Base-by-base conservation (phyloP, 2,888 invertebrate genomes). In the Scrobipalpa costella region DNA sequence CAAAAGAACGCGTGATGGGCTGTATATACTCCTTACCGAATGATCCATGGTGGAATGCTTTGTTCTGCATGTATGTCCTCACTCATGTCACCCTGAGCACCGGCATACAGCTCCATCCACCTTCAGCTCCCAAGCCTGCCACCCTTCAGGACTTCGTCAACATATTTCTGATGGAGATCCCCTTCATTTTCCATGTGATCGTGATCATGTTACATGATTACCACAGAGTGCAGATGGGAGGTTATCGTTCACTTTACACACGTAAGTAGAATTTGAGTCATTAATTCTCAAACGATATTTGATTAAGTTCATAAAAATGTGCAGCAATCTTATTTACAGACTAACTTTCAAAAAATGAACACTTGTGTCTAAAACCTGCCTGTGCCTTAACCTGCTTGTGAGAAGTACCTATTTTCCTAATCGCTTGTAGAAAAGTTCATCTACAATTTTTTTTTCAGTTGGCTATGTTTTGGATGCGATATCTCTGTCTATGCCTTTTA, bases 401-500 rank as follows among this genome's bases (percentile, higher is more conserved):
- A n/a, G n/a, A n/a, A n/a, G n/a, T n/a, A n/a, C n/a, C n/a, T n/a
- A n/a, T n/a, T n/a, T n/a, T n/a, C n/a, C n/a, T n/a, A n/a, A n/a
- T n/a, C n/a, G n/a, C n/a, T n/a, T n/a, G n/a, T n/a, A n/a, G n/a
- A n/a, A n/a, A n/a, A n/a, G n/a, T n/a, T n/a, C n/a, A n/a, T n/a
- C n/a, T n/a, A 47, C n/a, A 47, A 47, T 19, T 50, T 19, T 15
- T 9, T 55, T 27, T 55, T 13, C 33, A 55, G 52, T 6, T 9
- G 52, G 52, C 2, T 55, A 55, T 15, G 9, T 55, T 33, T 33
- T 55, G 13, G 52, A 55, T 33, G 33, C 13, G 33, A 13, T 55
- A 27, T 55, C 52, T 9, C 27, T 55, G 0, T 27, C n/a, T 6
- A n/a, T 11, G 27, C 33, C 52, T 13, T 55, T 55, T 36, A 33